Evolutionary conservation across 1,140 invertebrate species (phyloP).

Genomic region (Caenorhabditis remanei): DNA sequence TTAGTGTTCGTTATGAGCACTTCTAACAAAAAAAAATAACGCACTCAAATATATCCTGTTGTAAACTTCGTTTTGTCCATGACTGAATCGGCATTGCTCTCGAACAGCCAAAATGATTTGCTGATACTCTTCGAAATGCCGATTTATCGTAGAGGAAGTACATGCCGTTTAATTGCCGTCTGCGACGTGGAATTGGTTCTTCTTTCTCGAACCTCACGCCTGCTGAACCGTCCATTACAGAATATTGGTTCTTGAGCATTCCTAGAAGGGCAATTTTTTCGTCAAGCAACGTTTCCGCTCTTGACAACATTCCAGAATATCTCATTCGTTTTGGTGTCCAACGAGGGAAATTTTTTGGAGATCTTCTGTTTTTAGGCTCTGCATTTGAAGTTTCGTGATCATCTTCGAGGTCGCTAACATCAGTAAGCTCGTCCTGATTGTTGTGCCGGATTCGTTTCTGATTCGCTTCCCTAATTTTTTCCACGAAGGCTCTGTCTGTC

Average conservation of each 20-base stretch:
- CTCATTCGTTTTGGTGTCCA: constrained; percentile 35
- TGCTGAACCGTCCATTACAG: background rate
- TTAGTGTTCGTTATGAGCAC: background rate
- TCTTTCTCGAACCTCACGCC: constrained; percentile 20
- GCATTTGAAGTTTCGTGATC: background rate
- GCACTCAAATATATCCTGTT: background rate
- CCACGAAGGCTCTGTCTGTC: background rate
- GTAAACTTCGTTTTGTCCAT: constrained; percentile 7
- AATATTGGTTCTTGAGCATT: background rate
- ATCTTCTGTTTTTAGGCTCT: background rate
- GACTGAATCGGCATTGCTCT: constrained; percentile 29
- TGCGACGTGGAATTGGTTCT: background rate
- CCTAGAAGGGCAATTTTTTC: constrained; percentile 11
- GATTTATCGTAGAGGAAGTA: constrained; percentile 41
- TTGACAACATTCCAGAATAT: constrained; percentile 2
- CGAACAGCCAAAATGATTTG: background rate
- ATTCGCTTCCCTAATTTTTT: constrained; percentile 18
- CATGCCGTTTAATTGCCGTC: constrained; percentile 24
- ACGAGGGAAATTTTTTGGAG: background rate
- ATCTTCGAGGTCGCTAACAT: constrained; percentile 10
- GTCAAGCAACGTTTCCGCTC: background rate
- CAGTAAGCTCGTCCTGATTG: constrained; percentile 11
- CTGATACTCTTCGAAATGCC: background rate
- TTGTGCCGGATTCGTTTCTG: background rate
- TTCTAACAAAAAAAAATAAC: background rate